Percentiles rank a stretch among this genome's conserved stretches.
Evolutionary conservation across 2,888 invertebrate species (phyloP).

Genomic region (Heliconius aoede): DNA sequence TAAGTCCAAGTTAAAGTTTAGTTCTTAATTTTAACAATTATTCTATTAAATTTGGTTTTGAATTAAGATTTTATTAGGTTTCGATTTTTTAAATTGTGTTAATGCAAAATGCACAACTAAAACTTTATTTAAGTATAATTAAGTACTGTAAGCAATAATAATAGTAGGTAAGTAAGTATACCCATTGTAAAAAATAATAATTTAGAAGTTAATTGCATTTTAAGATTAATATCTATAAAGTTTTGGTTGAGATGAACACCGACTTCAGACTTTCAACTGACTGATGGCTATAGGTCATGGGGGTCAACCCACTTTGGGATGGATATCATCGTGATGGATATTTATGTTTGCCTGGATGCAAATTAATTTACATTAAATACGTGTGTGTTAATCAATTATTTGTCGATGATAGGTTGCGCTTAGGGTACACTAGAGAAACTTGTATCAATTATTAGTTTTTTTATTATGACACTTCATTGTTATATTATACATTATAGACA

Average conservation of each 20-base stretch:
- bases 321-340: neutral
- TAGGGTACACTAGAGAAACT: neutral
- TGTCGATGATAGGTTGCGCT: neutral
- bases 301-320: neutral
- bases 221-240: neutral
- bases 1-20: too few species aligned
- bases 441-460: neutral
- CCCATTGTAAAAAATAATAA: neutral
- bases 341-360: neutral
- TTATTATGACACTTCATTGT: neutral
- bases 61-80: too few species aligned
- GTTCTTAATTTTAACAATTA: too few species aligned
- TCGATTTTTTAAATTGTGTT: too few species aligned
- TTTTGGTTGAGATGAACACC: neutral
- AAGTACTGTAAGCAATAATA: too few species aligned
- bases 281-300: neutral
- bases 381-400: neutral
- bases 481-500: neutral
- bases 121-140: too few species aligned
- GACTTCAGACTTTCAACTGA: neutral
- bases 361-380: slow-evolving; percentile 8
- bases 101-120: too few species aligned
- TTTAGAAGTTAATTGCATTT: neutral
- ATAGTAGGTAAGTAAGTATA: too few species aligned
- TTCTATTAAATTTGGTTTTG: neutral